Conservation (phyloP, 2,113 vertebrate species). For the Rhizomys pruinosus region DNA sequence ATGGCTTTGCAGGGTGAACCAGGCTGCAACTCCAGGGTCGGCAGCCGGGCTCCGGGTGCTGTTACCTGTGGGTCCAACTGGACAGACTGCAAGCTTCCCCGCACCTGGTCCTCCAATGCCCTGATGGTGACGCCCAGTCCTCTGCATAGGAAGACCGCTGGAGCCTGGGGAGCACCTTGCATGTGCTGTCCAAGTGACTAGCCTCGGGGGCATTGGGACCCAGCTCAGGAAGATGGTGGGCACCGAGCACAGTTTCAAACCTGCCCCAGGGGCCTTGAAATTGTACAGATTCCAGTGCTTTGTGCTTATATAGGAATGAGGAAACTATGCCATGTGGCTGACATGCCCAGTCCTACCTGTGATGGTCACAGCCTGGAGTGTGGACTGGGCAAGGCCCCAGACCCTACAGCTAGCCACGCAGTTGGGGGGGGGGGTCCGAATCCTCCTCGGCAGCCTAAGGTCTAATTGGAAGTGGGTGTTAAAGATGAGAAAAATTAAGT, state of each 20-base stretch:
- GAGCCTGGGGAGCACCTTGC: too few relatives aligned
- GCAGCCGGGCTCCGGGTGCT: too few relatives aligned
- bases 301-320: neutral
- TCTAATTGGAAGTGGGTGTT: conserved; percentile 12
- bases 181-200: too few relatives aligned
- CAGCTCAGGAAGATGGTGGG: too few relatives aligned
- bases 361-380: neutral
- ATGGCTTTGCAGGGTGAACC: too few relatives aligned
- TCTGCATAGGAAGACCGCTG: neutral
- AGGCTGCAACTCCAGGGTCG: too few relatives aligned
- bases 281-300: fast-evolving
- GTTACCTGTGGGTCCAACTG: too few relatives aligned
- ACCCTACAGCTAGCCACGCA: neutral
- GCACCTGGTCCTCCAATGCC: too few relatives aligned
- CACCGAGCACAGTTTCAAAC: neutral
- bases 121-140: too few relatives aligned
- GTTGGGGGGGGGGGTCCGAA: neutral
- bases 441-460: fast-evolving
- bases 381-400: neutral
- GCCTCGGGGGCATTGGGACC: too few relatives aligned
- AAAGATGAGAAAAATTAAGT: conserved; percentile 9
- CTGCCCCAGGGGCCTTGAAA: neutral
- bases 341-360: fast-evolving
- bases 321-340: fast-evolving
- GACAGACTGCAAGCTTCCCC: too few relatives aligned